Evolutionary conservation across 2,888 invertebrate genomes (phyloP), one percentile per base, ranked within the genome.

Genomic region (Pinctada fucata): DNA sequence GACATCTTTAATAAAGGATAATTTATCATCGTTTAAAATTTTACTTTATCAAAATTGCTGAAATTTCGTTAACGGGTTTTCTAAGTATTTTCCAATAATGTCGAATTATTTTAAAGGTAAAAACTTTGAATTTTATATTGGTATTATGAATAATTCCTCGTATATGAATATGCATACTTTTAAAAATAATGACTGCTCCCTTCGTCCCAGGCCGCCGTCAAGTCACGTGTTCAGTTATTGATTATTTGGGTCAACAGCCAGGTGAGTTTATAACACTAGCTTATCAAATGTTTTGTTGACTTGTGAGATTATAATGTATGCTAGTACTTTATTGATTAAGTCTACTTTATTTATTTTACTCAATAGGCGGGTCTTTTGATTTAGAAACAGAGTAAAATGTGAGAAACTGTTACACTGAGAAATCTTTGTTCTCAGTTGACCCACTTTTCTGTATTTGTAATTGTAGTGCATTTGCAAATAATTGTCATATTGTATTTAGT

Each of bases 281-380:
- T 73, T 78, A 78, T 78, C 78, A 73, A 48, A 73, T 45, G 51
- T 69, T 67, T 78, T 78, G 65, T 78, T 78, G 78, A 78, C 78
- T 73, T 65, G 67, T 52, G 68, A 73, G 69, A 52, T 73, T 66
- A 52, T 75, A n/a, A 52, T 67, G 68, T 45, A 48, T 49, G 66
- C 68, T 69, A 75, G 48, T 50, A 75, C 66, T 66, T 75, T 75
- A 75, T 75, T 50, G 75, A 75, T 68, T 69, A 52, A 75, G 50
- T 58, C 75, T 50, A 67, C 51, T 50, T 51, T 68, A 68, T 68
- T 66, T 75, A 52, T 51, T 52, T 10, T 58, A 45, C 51, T 31
- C 63, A 50, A 48, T 49, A 64, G 73, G 78, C 78, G 78, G 73
- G 73, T 58, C 58, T 67, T 78, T 78, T 74, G 69, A 78, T 74